These are phyloP conservation scores for Ictidomys tridecemlineatus DNA, from an alignment of 2,113 vertebrate genomes.

Conservation along the genomic window DNA sequence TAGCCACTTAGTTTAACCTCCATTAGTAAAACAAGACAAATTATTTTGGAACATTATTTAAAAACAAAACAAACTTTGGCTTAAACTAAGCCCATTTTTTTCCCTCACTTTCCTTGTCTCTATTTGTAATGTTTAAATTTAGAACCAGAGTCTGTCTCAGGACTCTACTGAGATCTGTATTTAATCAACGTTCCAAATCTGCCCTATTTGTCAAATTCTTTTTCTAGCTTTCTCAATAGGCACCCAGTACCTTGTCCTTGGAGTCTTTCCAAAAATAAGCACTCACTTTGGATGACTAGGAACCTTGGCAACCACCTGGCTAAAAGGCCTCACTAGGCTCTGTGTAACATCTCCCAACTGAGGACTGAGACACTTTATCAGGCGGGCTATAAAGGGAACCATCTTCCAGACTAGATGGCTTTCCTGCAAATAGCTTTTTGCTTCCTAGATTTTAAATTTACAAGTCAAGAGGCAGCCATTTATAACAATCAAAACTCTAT, in stretches of 20 bases:
- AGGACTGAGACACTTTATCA: neutral
- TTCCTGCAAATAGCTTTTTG: neutral
- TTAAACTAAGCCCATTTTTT: slow-evolving; percentile 75
- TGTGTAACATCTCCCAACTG: neutral
- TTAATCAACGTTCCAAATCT: slow-evolving; percentile 53
- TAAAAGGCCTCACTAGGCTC: neutral
- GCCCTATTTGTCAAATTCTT: slow-evolving; percentile 40
- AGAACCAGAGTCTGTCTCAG: neutral
- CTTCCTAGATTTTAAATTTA: slow-evolving; percentile 41
- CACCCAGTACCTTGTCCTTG: slow-evolving; percentile 3
- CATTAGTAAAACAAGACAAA: slow-evolving; percentile 73
- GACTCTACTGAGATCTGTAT: slow-evolving; percentile 29
- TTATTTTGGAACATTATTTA: slow-evolving; percentile 67
- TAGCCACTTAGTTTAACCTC: slow-evolving; percentile 66
- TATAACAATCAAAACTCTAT: neutral
- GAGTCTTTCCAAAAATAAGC: slow-evolving; percentile 34
- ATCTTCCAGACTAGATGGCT: neutral
- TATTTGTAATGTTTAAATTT: slow-evolving; percentile 54
- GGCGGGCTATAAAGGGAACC: neutral
- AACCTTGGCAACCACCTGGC: slow-evolving; percentile 43
- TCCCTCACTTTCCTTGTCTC: slow-evolving; percentile 65
- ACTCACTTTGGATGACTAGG: neutral
- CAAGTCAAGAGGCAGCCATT: neutral
- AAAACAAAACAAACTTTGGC: slow-evolving; percentile 48
- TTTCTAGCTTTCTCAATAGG: slow-evolving; percentile 12